These are phyloP conservation scores for Isaurus tuberculatus DNA, from an alignment of 92 coral and sea anemone species.

Conservation along the genomic window DNA sequence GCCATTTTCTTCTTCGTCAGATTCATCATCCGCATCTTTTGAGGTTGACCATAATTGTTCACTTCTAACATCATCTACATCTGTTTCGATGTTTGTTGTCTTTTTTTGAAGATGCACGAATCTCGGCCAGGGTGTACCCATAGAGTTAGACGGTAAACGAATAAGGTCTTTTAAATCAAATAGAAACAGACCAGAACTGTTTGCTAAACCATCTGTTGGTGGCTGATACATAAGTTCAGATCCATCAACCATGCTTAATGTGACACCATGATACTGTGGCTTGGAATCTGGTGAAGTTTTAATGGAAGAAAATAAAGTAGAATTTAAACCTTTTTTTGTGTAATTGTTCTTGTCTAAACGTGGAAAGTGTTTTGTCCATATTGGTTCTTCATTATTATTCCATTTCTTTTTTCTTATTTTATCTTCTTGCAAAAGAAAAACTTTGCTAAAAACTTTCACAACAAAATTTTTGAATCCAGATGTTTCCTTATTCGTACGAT, in stretches of 20 bases:
- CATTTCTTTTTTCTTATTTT: not conserved
- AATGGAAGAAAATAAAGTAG: not conserved
- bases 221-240: conserved; percentile 23
- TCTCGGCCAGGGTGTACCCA: conserved; percentile 1
- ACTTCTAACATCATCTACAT: not conserved
- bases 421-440: not conserved
- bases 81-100: not conserved
- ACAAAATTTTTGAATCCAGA: not conserved
- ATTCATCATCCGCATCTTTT: not conserved
- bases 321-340: not conserved
- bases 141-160: not conserved
- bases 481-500: not conserved
- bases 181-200: not conserved
- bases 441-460: conserved; percentile 19
- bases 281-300: not conserved
- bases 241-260: not conserved
- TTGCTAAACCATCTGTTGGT: conserved; percentile 8
- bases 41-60: conserved; percentile 4
- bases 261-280: not conserved
- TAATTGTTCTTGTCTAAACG: not conserved
- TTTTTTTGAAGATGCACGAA: conserved; percentile 15
- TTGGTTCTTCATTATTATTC: not conserved
- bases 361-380: not conserved
- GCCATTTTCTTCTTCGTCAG: not conserved
- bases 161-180: conserved; percentile 34